Percentiles rank a stretch among this genome's conserved stretches.
Evolutionary conservation across 2,797 vertebrate genomes (phyloP).

Genomic region (Argya squamiceps): DNA sequence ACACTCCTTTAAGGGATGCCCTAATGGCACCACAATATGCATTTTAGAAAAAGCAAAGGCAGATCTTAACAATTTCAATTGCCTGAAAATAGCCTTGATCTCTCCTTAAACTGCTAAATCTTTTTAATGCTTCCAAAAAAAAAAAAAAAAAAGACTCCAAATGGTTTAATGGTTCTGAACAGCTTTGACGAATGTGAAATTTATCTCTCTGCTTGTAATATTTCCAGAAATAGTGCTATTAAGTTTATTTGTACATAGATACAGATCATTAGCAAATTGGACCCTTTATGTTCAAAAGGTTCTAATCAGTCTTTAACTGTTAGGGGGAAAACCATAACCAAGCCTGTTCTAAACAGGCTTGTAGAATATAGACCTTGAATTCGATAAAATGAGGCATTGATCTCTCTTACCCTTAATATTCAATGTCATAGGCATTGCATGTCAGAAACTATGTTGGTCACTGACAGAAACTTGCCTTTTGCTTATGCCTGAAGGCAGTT

Average conservation of each 20-base stretch:
- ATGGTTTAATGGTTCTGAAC: constrained; percentile 73
- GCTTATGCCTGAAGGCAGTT: neutral
- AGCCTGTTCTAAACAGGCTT: neutral
- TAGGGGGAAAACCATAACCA: neutral
- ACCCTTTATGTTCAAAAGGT: constrained; percentile 53
- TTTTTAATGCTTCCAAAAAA: constrained; percentile 59
- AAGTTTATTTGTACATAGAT: constrained; percentile 71
- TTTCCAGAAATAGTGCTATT: constrained; percentile 74
- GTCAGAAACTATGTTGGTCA: constrained; percentile 2
- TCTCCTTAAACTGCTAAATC: constrained; percentile 70
- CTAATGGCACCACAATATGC: neutral
- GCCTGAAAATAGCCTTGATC: constrained; percentile 65
- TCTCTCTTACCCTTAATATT: constrained; percentile 29
- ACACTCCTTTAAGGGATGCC: neutral
- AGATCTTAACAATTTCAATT: constrained; percentile 70
- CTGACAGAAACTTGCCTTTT: neutral
- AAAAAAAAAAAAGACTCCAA: constrained; percentile 32
- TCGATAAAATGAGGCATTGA: constrained; percentile 16
- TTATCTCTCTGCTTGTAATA: constrained; percentile 62
- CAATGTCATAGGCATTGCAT: neutral
- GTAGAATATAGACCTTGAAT: constrained; percentile 2
- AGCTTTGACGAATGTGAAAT: constrained; percentile 70
- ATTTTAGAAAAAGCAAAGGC: constrained; percentile 44
- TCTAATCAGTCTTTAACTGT: constrained; percentile 56
- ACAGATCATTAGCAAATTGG: constrained; percentile 71